phyloP scores from a whole-genome alignment of 2,888 invertebrate species.

The Eutolmus rufibarbis region DNA sequence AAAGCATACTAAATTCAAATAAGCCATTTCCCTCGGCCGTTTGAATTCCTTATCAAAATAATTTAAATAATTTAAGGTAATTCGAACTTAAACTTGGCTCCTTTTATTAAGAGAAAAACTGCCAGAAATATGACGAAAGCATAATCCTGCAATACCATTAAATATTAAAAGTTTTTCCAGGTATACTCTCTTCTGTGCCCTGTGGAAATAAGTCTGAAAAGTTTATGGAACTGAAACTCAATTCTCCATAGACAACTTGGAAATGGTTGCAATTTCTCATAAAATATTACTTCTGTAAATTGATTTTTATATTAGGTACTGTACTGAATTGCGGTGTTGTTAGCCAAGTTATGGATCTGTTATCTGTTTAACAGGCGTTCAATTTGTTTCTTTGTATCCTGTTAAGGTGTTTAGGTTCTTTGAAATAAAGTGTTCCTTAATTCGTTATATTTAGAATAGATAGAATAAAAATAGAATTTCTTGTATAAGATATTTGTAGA shows the following conservation, averaged over 20 bases:
- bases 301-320: not conserved
- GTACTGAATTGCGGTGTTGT: not conserved
- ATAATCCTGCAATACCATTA: not conserved
- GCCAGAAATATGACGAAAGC: not conserved
- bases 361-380: not conserved
- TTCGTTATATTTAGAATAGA: no score
- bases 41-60: not conserved
- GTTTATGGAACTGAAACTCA: not conserved
- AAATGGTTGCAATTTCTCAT: not conserved
- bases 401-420: no score
- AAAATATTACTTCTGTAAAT: not conserved
- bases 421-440: no score
- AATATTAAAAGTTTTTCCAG: not conserved
- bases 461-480: no score
- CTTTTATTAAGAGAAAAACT: not conserved
- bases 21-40: not conserved
- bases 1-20: not conserved
- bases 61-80: not conserved
- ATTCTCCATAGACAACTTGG: not conserved
- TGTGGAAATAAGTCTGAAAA: not conserved
- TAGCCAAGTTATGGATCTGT: not conserved
- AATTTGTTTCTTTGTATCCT: no score
- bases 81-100: not conserved
- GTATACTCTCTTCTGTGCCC: not conserved
- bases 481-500: no score